A percentile compares a stretch with the other conserved stretches of the same genome.
These are phyloP conservation scores for Turritopsis rubra DNA, from an alignment of 30 jellyfish, hydroid and myxozoan species.

Conservation along the genomic window DNA sequence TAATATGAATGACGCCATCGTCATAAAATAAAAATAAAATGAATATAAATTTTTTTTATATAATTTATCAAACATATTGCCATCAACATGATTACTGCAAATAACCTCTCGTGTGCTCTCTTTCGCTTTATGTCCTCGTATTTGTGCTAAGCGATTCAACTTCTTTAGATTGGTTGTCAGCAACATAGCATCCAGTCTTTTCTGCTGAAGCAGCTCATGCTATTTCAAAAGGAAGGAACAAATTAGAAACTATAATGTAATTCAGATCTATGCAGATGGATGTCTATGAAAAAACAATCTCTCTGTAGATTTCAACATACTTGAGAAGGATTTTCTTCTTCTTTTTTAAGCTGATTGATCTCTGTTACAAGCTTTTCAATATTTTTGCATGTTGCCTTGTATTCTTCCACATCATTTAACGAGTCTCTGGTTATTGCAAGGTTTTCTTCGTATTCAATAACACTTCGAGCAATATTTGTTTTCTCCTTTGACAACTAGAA, in stretches of 20 bases:
- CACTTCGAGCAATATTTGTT: slow-evolving; percentile 4
- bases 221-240: slow-evolving; percentile 22
- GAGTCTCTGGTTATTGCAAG: slow-evolving; percentile 44
- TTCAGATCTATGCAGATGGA: neutral
- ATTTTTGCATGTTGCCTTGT: slow-evolving; percentile 34
- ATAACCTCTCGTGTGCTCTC: slow-evolving; percentile 71
- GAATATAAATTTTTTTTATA: too few relatives aligned
- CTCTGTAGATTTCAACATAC: neutral
- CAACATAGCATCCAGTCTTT: slow-evolving; percentile 49
- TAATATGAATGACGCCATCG: too few relatives aligned
- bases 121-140: slow-evolving; percentile 63
- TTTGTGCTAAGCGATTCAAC: slow-evolving; percentile 59
- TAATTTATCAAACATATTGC: too few relatives aligned
- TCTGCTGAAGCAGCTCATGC: slow-evolving; percentile 33
- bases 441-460: slow-evolving; percentile 51
- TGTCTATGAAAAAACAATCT: neutral
- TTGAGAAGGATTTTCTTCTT: neutral
- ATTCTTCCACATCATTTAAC: slow-evolving; percentile 33
- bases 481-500: neutral
- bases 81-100: too few relatives aligned
- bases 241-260: neutral
- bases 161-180: slow-evolving; percentile 65
- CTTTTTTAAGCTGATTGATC: slow-evolving; percentile 35
- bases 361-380: slow-evolving; percentile 46
- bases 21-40: too few relatives aligned